A percentile compares a stretch with the other conserved stretches of the same genome.
These are phyloP conservation scores for Amphiprion percula DNA, from an alignment of 2,113 vertebrate species.

Conservation along the genomic window DNA sequence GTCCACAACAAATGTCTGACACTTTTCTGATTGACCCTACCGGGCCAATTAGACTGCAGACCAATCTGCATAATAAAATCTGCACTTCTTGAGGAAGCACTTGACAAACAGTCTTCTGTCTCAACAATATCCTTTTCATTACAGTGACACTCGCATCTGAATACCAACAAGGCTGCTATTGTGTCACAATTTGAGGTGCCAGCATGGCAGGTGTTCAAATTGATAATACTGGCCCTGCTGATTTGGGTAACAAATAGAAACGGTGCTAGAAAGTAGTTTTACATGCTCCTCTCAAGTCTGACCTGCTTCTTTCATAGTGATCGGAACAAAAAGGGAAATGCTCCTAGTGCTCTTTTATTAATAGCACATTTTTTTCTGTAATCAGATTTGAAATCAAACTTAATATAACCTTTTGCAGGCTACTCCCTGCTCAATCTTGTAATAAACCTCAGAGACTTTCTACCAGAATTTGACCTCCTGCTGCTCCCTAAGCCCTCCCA, in stretches of 20 bases:
- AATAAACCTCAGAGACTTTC: no score
- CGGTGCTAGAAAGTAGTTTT: constrained; percentile 22
- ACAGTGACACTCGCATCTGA: constrained; percentile 53
- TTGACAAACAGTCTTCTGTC: constrained; percentile 61
- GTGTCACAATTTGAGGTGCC: constrained; percentile 41
- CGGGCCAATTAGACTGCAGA: constrained; percentile 48
- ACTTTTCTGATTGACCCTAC: constrained; percentile 42
- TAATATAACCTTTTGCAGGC: no score
- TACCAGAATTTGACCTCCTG: no score
- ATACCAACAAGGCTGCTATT: constrained; percentile 63
- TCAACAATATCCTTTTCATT: constrained; percentile 67
- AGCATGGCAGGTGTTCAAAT: constrained; percentile 64
- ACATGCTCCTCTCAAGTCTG: constrained; percentile 11
- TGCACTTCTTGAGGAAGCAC: constrained; percentile 48
- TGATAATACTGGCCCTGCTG: constrained; percentile 50
- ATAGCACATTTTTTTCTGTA: no score
- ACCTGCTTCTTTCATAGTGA: not conserved
- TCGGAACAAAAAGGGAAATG: not conserved
- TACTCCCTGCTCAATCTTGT: no score
- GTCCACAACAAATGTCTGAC: constrained; percentile 26
- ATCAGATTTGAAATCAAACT: no score
- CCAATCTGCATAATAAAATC: constrained; percentile 62
- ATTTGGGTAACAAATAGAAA: constrained; percentile 40
- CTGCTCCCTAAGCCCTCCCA: no score
- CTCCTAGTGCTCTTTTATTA: no score